Percentiles rank a stretch among this genome's conserved stretches.
These are phyloP conservation scores for Planococcus citri DNA, from an alignment of 1,140 invertebrate genomes.

Conservation along the genomic window DNA sequence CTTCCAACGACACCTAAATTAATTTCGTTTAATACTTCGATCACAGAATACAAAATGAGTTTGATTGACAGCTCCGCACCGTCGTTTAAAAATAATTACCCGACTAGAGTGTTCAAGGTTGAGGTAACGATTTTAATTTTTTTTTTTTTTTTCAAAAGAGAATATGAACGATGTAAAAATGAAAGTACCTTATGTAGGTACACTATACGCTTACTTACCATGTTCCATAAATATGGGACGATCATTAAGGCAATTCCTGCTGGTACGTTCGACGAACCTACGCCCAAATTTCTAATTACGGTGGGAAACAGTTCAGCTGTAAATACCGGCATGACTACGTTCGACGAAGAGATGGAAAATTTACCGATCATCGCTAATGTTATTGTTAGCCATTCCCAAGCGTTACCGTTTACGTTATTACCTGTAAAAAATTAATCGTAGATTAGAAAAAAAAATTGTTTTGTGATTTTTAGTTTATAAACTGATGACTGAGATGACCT, in stretches of 20 bases:
- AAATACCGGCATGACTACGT: constrained; percentile 57
- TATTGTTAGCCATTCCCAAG: constrained; percentile 44
- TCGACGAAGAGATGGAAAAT: constrained; percentile 53
- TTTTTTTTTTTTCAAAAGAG: neutral
- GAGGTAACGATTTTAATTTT: too few species aligned
- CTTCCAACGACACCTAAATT: too few species aligned
- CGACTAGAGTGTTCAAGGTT: neutral
- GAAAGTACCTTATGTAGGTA: too few species aligned
- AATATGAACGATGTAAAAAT: neutral
- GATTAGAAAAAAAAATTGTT: too few species aligned
- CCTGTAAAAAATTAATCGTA: neutral
- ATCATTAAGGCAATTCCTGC: constrained; percentile 53
- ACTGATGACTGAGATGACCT: too few species aligned
- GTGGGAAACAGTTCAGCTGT: constrained; percentile 62
- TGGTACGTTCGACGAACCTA: constrained; percentile 54
- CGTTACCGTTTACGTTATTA: constrained; percentile 6
- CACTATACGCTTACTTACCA: too few species aligned
- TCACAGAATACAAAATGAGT: too few species aligned
- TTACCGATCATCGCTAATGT: constrained; percentile 51
- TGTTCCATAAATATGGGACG: constrained; percentile 56
- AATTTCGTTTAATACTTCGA: too few species aligned
- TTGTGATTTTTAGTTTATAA: too few species aligned
- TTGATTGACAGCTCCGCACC: neutral
- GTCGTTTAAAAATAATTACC: neutral
- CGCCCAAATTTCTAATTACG: constrained; percentile 54